Conservation (phyloP, 2,113 vertebrate genomes). For the Neogobius melanostomus region DNA sequence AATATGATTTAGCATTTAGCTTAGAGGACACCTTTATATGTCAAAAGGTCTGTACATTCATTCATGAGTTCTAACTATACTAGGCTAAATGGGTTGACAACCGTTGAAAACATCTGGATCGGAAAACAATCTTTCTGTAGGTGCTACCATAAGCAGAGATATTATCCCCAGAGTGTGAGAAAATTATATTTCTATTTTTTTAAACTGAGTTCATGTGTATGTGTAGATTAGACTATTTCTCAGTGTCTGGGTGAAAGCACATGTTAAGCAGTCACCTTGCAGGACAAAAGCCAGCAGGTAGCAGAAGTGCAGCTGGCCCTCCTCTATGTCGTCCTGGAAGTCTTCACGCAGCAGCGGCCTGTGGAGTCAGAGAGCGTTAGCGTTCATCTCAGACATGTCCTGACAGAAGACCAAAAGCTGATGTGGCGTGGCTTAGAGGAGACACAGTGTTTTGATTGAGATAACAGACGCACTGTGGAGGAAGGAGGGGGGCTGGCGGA, state of each 20-base stretch:
- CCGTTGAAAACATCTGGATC: no score
- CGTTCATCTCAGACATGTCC: background rate
- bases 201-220: background rate
- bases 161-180: no score
- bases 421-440: background rate
- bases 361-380: conserved; percentile 12
- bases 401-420: background rate
- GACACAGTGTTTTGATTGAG: background rate
- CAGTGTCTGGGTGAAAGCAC: background rate
- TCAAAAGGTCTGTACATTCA: no score
- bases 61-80: no score
- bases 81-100: no score
- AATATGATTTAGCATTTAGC: no score
- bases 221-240: no score
- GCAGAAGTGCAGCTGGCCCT: conserved; percentile 78
- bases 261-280: conserved; percentile 72
- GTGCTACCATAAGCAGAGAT: no score
- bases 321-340: conserved; percentile 65
- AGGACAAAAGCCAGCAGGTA: conserved; percentile 84
- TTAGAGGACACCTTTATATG: no score
- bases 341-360: conserved; percentile 76
- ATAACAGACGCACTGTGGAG: background rate
- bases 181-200: no score
- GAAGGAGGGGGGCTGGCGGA: conserved; percentile 1
- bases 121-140: no score